Evolutionary conservation across 2,888 invertebrate genomes (phyloP).

Genomic region (Masnerella sp.): DNA sequence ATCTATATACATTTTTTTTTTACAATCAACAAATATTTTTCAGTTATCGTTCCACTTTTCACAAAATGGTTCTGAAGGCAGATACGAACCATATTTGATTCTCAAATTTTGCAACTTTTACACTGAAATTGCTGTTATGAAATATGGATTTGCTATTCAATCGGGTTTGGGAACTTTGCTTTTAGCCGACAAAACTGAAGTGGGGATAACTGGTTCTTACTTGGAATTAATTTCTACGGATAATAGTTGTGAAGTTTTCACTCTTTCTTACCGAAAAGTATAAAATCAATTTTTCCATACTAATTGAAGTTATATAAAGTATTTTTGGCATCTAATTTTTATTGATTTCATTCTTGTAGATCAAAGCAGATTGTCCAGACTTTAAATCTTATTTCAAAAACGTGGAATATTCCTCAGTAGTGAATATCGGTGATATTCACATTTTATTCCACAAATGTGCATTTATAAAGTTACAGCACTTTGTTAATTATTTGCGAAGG

Average conservation of each 20-base stretch:
- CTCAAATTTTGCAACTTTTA: conserved; percentile 84
- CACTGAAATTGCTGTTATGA: conserved; percentile 87
- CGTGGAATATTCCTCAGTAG: conserved; percentile 87
- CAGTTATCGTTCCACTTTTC: conserved; percentile 71
- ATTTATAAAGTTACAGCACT: conserved; percentile 84
- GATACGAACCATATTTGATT: conserved; percentile 87
- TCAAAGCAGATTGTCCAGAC: conserved; percentile 89
- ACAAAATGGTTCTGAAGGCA: conserved; percentile 70
- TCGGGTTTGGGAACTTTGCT: conserved; percentile 82
- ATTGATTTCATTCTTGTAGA: conserved; percentile 78
- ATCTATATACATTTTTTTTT: too few species aligned
- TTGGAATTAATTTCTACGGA: conserved; percentile 85
- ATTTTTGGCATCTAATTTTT: too few species aligned
- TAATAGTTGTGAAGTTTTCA: conserved; percentile 82
- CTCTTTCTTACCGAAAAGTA: conserved; percentile 87
- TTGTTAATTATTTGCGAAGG: conserved; percentile 78
- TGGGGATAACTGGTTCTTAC: conserved; percentile 86
- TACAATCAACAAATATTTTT: too few species aligned
- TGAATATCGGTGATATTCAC: conserved; percentile 82
- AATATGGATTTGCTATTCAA: conserved; percentile 88
- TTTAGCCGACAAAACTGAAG: conserved; percentile 87
- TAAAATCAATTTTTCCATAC: conserved; percentile 2
- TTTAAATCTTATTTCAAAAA: conserved; percentile 89
- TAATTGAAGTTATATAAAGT: not conserved
- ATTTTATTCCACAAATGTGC: conserved; percentile 87